Conservation (phyloP, 2,797 vertebrate genomes). For the Tolypeutes matacus region DNA sequence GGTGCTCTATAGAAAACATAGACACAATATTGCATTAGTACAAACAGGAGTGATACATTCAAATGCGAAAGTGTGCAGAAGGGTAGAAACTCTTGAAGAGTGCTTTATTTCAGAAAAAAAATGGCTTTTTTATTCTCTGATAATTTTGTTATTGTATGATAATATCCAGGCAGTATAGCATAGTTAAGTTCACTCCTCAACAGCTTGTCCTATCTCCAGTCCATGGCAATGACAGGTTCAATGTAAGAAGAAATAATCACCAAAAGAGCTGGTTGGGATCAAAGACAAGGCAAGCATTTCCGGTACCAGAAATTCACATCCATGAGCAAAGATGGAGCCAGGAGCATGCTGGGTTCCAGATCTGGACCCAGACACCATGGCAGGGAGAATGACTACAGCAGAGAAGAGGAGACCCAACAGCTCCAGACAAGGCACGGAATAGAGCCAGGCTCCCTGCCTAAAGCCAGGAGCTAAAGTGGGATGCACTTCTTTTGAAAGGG, state of each 20-base stretch:
- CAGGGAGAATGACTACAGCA: not conserved
- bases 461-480: not conserved
- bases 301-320: not conserved
- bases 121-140: not conserved
- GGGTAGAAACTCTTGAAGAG: not conserved
- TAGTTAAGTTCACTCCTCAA: not conserved
- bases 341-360: not conserved
- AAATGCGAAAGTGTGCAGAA: not conserved
- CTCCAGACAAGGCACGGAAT: not conserved
- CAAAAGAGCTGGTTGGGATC: not conserved
- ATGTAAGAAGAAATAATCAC: constrained; percentile 24
- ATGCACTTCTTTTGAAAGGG: not conserved
- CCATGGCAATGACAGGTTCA: not conserved
- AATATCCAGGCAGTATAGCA: not conserved
- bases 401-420: not conserved
- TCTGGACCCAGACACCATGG: not conserved
- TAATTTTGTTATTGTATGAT: constrained; percentile 26
- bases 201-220: not conserved
- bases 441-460: not conserved
- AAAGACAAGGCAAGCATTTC: not conserved
- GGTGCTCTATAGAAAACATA: not conserved
- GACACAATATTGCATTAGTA: not conserved
- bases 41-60: not conserved
- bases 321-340: not conserved
- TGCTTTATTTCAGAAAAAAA: constrained; percentile 40